These are phyloP conservation scores for Luffia ferchaultella DNA, from an alignment of 2,888 invertebrate species.

Conservation along the genomic window DNA sequence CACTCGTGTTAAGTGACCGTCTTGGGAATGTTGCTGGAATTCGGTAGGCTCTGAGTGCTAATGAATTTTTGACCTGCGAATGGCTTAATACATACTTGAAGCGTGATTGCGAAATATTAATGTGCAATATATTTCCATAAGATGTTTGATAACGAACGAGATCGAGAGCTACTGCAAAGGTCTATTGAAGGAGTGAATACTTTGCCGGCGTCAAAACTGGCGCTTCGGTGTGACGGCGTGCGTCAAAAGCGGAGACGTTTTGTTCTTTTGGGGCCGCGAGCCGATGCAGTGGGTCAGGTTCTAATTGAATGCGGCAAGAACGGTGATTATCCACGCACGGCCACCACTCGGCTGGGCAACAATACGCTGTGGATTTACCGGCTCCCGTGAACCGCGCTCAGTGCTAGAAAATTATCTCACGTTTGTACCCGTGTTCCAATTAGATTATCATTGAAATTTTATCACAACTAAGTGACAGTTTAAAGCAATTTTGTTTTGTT, in stretches of 20 bases:
- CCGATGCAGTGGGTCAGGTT: constrained; percentile 40
- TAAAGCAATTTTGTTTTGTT: too few relatives aligned
- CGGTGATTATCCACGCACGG: constrained; percentile 55
- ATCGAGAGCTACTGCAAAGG: too few relatives aligned
- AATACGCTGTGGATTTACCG: constrained; percentile 32
- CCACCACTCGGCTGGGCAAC: constrained; percentile 20
- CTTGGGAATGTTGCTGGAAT: too few relatives aligned
- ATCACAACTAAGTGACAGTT: background rate
- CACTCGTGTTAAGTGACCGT: too few relatives aligned
- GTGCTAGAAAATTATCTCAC: constrained; percentile 2
- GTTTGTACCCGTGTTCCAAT: background rate
- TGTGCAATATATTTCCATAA: too few relatives aligned
- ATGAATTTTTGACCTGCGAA: too few relatives aligned
- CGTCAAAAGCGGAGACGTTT: constrained; percentile 7
- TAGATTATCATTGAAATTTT: background rate
- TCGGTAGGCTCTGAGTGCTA: too few relatives aligned
- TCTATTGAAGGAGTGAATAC: background rate
- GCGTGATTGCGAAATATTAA: too few relatives aligned
- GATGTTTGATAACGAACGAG: too few relatives aligned
- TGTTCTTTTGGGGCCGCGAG: constrained; percentile 23
- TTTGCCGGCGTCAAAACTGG: background rate
- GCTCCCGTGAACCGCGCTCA: constrained; percentile 9
- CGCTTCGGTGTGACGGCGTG: background rate
- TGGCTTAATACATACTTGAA: too few relatives aligned
- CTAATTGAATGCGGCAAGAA: constrained; percentile 57